phyloP scores from a whole-genome alignment of 2,797 vertebrate species.

The Spondyliosoma cantharus region DNA sequence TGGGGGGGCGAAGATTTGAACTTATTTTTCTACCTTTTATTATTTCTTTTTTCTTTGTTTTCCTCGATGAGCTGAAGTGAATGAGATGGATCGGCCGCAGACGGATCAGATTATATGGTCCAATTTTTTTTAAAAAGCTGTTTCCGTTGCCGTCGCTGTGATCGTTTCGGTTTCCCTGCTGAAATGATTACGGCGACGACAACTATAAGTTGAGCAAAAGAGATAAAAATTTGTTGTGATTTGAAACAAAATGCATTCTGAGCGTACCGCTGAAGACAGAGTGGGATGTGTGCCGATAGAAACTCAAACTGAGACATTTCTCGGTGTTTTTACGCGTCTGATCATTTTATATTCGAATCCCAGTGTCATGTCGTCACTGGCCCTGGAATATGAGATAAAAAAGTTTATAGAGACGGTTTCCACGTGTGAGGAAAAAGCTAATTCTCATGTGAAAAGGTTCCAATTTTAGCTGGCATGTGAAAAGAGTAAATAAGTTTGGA shows the following conservation, averaged over 20 bases:
- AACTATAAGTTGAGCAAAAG: conserved; percentile 22
- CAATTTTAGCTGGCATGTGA: too few species aligned
- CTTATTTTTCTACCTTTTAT: conserved; percentile 84
- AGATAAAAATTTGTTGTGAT: conserved; percentile 47
- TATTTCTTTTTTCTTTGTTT: conserved; percentile 51
- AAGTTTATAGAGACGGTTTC: conserved; percentile 8
- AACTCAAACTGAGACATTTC: conserved; percentile 27
- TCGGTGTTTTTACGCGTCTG: conserved; percentile 37
- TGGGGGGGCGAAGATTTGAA: conserved; percentile 63
- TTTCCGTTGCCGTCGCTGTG: neutral
- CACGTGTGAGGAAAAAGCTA: too few species aligned
- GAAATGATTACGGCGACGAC: conserved; percentile 6
- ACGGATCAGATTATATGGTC: conserved; percentile 16
- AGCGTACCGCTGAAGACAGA: conserved; percentile 8
- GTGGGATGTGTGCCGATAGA: conserved; percentile 15
- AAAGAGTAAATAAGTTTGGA: too few species aligned
- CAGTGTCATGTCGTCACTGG: conserved; percentile 15
- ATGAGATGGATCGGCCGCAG: conserved; percentile 17
- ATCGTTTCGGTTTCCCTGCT: conserved; percentile 30
- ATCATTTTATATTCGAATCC: conserved; percentile 47
- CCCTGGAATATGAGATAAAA: neutral
- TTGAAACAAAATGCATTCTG: conserved; percentile 29
- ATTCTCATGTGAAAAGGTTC: too few species aligned
- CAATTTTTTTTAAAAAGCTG: conserved; percentile 19
- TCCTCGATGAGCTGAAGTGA: conserved; percentile 40